Percentiles rank a stretch among this genome's conserved stretches.
These are phyloP conservation scores for cat (Felis catus) DNA, from an alignment of 2,113 vertebrate species.

Conservation along the genomic window DNA sequence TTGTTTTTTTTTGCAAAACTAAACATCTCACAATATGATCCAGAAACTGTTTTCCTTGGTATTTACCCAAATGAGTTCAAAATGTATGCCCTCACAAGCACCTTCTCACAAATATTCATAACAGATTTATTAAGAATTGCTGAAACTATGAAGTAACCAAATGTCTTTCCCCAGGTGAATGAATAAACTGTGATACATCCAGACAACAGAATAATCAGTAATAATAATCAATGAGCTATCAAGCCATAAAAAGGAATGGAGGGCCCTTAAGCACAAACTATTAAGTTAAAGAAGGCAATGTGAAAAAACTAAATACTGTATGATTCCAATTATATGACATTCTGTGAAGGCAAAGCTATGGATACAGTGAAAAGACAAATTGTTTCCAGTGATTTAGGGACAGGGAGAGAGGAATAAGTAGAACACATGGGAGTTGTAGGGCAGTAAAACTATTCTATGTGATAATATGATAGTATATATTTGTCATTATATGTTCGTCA, in stretches of 20 bases:
- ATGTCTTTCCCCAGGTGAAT: background rate
- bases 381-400: background rate
- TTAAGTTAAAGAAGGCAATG: background rate
- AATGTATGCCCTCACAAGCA: background rate
- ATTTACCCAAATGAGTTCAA: background rate
- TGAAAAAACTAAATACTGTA: background rate
- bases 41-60: background rate
- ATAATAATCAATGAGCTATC: background rate
- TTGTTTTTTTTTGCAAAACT: background rate
- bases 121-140: background rate
- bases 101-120: background rate
- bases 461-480: background rate
- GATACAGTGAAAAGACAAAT: background rate
- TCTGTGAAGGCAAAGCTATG: background rate
- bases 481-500: background rate
- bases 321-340: background rate
- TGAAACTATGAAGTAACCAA: background rate
- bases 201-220: background rate
- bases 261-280: too few relatives aligned
- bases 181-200: background rate
- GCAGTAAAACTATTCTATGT: background rate
- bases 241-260: background rate
- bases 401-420: background rate
- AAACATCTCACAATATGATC: background rate
- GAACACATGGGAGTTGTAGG: background rate